Percentiles rank a stretch among this genome's conserved stretches.
phyloP scores from a whole-genome alignment of 1,140 invertebrate genomes.

The Zaprionus camerounensis region DNA sequence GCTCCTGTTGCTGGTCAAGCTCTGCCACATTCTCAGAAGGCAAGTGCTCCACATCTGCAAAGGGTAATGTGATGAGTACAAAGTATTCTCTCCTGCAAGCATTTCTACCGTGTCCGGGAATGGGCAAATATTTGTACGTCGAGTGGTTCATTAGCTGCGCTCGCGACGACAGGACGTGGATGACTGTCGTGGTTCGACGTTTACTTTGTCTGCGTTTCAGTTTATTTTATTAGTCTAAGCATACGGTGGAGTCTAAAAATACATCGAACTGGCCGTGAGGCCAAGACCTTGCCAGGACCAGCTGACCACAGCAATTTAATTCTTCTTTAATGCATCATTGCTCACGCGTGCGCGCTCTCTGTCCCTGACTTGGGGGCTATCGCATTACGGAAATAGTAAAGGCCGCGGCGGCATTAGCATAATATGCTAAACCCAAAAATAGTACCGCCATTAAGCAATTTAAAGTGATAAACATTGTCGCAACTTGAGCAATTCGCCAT shows the following conservation, averaged over 20 bases:
- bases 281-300: slow-evolving; percentile 15
- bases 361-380: slow-evolving; percentile 6
- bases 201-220: slow-evolving; percentile 28
- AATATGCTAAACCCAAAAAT: slow-evolving; percentile 57
- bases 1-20: slow-evolving; percentile 23
- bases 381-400: slow-evolving; percentile 46
- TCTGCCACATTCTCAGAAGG: slow-evolving; percentile 56
- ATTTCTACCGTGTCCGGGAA: slow-evolving; percentile 36
- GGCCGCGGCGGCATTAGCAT: slow-evolving; percentile 51
- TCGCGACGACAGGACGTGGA: slow-evolving; percentile 14
- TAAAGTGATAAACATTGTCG: slow-evolving; percentile 55
- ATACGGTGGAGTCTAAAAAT: slow-evolving; percentile 55
- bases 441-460: slow-evolving; percentile 75
- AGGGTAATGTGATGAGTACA: not conserved
- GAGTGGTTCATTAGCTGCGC: slow-evolving; percentile 49
- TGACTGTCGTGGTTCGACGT: slow-evolving; percentile 13
- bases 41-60: slow-evolving; percentile 69
- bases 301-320: slow-evolving; percentile 27
- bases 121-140: slow-evolving; percentile 54
- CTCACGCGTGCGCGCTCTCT: not conserved
- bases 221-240: slow-evolving; percentile 46
- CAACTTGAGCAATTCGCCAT: slow-evolving; percentile 38
- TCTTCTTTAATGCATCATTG: slow-evolving; percentile 27
- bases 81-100: not conserved
- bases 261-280: slow-evolving; percentile 48